Base-by-base conservation (phyloP, 2,888 invertebrate species). In the Willowsia nigromaculata region DNA sequence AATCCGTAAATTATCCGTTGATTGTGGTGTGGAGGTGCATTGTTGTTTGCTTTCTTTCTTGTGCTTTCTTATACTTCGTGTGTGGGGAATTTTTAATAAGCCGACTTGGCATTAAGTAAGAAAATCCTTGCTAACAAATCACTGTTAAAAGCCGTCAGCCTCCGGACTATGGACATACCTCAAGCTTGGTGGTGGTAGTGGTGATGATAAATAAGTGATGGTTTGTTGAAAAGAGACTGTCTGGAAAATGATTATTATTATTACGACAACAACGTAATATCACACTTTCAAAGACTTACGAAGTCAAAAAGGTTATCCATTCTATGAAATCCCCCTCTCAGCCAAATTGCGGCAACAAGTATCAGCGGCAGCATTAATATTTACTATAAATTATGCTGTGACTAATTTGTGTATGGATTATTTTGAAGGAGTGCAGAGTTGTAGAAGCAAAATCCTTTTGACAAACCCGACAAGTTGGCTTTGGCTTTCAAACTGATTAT, bases 241-340 rank as follows among this genome's bases (percentile, higher is more conserved):
- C 15, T 62, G 43, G 33, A 81, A 81, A 62, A 25, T 40, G 56
- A 81, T 81, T 59, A 81, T 59, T 43, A 59, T 81, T 59, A 81
- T 25, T 76, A 47, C 30, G 15, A 50, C 59, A 78, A 53, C 56
- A 81, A 22, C 56, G 5, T 81, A 59, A 81, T 43, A 76, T 76
- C 76, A 76, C 76, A 76, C 76, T 27, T 76, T 22, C 18, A 71
- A 7, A 65, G 50, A 53, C 40, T 71, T 71, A 43, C n/a, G 37
- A 50, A 78, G 85, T 80, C 85, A 85, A 40, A 53, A 33, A 80
- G 85, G 85, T 85, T 85, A 78, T 85, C 78, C 11, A 22, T 27
- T 18, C 11, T 30, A 9, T n/a, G 50, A 50, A 76, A 76, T 50
- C 30, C n/a, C 76, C 47, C 30, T 27, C 27, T 43, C 4, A 71